Evolutionary conservation across 2,888 invertebrate species (phyloP), one percentile per base, ranked within the genome.

Genomic region (Mantis religiosa): DNA sequence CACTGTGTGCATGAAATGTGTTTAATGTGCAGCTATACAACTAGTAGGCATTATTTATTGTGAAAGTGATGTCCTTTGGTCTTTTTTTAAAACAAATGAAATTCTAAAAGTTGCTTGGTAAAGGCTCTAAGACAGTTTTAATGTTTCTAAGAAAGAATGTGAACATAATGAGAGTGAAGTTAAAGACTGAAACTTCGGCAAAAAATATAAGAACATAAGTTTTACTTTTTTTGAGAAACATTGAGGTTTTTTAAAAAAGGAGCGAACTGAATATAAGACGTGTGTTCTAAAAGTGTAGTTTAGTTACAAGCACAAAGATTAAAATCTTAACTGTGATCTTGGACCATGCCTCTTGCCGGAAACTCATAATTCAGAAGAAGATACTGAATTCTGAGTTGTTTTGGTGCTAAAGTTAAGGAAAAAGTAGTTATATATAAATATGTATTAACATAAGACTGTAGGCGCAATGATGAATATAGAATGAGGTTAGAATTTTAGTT

Each of bases 321-420:
- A 54, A 82, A 82, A 47, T 28, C 87, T 88, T 89, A 90, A 89
- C 90, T 90, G 89, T 89, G 90, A 89, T 90, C 88, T 85, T 88
- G 89, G 90, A 89, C 90, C 88, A 89, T 88, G 88, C 88, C 88
- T 89, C 88, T 88, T 87, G 89, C 87, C 89, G 83, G 87, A 88
- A 89, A 89, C 89, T 88, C 89, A 87, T 34, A 83, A 86, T 85
- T 89, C 89, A 87, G 86, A 85, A 84, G 81, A 28, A 47, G 54
- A n/a, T 86, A 82, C 86, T 87, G 89, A 88, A 82, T 88, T 84
- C 88, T 88, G 90, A 89, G 89, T 90, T 89, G 85, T 89, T 90
- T 87, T 90, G 90, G 90, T 90, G 90, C 90, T 90, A 90, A 86
- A 84, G 83, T 86, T 88, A 88, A 88, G 28, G 30, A 83, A 81